Evolutionary conservation across 2,888 invertebrate genomes (phyloP), one percentile per base, ranked within the genome.

Genomic region (Rhodophaea formosa): DNA sequence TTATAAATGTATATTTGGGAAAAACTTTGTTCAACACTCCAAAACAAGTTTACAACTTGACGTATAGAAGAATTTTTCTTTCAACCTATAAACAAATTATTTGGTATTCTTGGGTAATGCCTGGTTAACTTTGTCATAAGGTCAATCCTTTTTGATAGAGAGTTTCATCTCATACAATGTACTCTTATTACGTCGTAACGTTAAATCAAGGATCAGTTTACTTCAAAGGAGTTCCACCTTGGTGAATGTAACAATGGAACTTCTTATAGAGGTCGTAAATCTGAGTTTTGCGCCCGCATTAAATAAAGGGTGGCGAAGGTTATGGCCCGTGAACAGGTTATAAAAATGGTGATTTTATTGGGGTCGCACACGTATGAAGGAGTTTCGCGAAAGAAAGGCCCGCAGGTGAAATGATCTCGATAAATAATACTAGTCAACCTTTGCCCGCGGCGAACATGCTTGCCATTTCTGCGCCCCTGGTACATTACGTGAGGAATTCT

Each of bases 281-380:
- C 77, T 69, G 69, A 70, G 71, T 70, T 68, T 70, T 74, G 70
- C 70, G 74, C 71, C 64, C 64, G 67, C 77, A 68, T 74, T 78
- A 77, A 78, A 77, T 75, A 77, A 77, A 75, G 77, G 74, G 73
- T 70, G 77, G 72, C 72, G 69, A 65, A 69, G 68, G 75, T 75
- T 74, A 75, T 74, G 75, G 67, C 67, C 71, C 76, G 74, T 73
- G 77, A 78, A 77, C 73, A 73, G 74, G 76, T 77, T 74, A 75
- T 79, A 79, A 80, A 83, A 80, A 80, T 79, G 76, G 74, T 75
- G 78, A 80, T 80, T 80, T 80, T 80, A 81, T 79, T 77, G 71
- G 68, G 74, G 75, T 73, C 74, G 66, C 74, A 72, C 70, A 70
- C 66, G 70, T 68, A 67, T 63, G 66, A 62, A 67, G 61, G 63